phyloP scores from a whole-genome alignment of 2,113 vertebrate genomes.

The Ranitomeya imitator region DNA sequence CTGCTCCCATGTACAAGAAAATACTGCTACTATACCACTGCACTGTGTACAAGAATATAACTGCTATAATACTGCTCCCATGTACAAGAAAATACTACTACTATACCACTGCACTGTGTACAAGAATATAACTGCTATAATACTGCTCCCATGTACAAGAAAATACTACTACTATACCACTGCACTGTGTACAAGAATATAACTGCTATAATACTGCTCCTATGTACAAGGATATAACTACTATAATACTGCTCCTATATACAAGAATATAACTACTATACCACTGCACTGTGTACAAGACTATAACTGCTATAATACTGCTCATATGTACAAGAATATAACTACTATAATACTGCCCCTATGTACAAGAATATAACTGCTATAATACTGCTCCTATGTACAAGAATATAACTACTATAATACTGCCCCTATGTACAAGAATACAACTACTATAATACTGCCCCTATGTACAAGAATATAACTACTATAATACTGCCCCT shows the following conservation, averaged over 20 bases:
- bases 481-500: too few species aligned
- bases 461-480: too few species aligned
- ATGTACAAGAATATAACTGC: conserved; percentile 6
- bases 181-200: too few species aligned
- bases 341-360: background rate
- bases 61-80: background rate
- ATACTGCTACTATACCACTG: background rate
- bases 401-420: conserved; percentile 15
- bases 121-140: conserved; percentile 5
- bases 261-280: too few species aligned
- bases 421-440: background rate
- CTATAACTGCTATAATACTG: too few species aligned
- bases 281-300: too few species aligned
- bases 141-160: background rate
- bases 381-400: background rate
- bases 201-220: background rate
- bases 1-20: background rate
- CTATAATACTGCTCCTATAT: too few species aligned
- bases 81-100: background rate
- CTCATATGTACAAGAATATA: too few species aligned
- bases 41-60: background rate
- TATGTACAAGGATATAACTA: too few species aligned
- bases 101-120: background rate
- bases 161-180: too few species aligned
- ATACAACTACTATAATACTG: background rate